These are phyloP conservation scores for Heliconius hewitsoni DNA, from an alignment of 1,140 invertebrate species.

Conservation along the genomic window DNA sequence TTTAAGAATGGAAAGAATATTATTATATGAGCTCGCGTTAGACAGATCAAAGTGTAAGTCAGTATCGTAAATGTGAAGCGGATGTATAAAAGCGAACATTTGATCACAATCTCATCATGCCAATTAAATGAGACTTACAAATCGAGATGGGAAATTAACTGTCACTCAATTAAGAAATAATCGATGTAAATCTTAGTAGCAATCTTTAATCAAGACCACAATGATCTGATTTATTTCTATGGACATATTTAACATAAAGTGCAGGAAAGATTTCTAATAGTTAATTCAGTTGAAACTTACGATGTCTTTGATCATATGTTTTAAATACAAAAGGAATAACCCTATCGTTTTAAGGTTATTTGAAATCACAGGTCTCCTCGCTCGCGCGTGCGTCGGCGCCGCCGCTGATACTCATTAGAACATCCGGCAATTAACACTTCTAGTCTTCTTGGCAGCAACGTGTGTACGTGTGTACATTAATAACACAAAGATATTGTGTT, in stretches of 20 bases:
- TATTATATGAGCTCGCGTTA: background rate
- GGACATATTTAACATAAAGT: background rate
- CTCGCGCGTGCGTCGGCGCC: background rate
- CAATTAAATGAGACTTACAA: slow-evolving; percentile 15
- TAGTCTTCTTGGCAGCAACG: slow-evolving; percentile 3
- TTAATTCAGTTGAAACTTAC: too few relatives aligned
- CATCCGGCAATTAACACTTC: slow-evolving; percentile 30
- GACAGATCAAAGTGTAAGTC: background rate
- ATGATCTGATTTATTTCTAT: background rate
- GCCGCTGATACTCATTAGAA: slow-evolving; percentile 23
- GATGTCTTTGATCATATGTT: background rate
- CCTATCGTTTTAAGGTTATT: background rate
- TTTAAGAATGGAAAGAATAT: background rate
- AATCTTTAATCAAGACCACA: slow-evolving; percentile 7
- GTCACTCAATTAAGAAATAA: slow-evolving; percentile 13
- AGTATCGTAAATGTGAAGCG: background rate
- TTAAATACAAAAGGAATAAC: too few relatives aligned
- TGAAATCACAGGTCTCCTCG: background rate
- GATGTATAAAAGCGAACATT: background rate
- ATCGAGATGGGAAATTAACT: slow-evolving; percentile 23
- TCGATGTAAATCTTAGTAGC: slow-evolving; percentile 2
- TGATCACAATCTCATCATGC: slow-evolving; percentile 14
- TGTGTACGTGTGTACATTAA: background rate
- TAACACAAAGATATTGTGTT: too few relatives aligned
- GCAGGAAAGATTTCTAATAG: background rate